Base-by-base conservation (phyloP, 1,140 invertebrate species). In the Delia radicum region DNA sequence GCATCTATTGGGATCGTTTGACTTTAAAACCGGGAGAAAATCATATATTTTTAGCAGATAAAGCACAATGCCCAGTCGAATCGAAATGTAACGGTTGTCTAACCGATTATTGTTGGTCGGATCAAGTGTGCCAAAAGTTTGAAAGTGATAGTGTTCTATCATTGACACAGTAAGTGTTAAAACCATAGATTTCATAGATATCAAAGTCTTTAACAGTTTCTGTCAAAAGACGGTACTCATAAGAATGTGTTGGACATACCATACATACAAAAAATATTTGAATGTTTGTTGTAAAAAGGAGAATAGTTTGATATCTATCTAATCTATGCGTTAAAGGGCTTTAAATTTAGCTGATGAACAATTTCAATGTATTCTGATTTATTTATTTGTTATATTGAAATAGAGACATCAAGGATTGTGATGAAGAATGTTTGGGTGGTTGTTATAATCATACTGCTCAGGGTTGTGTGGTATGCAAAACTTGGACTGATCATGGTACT, bases 1-100 rank as follows among this genome's bases (percentile, higher is more conserved):
- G 72, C 80, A 79, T 85, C 21, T 80, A 85, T 74, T 85, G 79
- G 78, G 79, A 82, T 79, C 81, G 84, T 13, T 77, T 85, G 3
- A 85, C 83, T 15, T 74, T 82, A 28, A 79, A 78, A 27, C 37
- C 67, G 1, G 83, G 83, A 6, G 76, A 79, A 26, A 85, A 85
- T 77, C 76, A 82, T 8, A 78, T 85, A 5, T 75, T 79, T 8
- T 24, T 76, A 0, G 76, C 29, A 27, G 18, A 31, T 13, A 27
- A 29, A 26, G 81, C 75, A 2, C 78, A 79, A 12, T 85, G 83
- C 55, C 77, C 78, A 15, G 61, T 67, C 10, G 26, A 29, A 7
- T 78, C 78, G 24, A 73, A 27, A 10, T 85, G 84, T 69, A 71
- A 61, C 2, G 82, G 82, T 3, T 85, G 84, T 61, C 24, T 33